These are phyloP conservation scores for Allolobophora icterica DNA, from an alignment of 2,888 invertebrate species.

Conservation along the genomic window DNA sequence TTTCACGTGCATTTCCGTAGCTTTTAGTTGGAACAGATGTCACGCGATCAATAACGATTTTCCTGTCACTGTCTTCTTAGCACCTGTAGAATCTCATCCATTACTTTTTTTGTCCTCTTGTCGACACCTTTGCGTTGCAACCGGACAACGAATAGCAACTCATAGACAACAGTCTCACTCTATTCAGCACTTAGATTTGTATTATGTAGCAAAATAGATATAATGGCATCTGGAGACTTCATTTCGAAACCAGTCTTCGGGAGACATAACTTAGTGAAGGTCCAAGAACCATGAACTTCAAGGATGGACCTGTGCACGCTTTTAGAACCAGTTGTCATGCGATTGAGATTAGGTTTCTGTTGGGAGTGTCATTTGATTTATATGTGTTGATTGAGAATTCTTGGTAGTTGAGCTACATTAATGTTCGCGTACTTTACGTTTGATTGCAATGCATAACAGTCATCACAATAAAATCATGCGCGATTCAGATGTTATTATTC, in stretches of 20 bases:
- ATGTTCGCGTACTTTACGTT: no score
- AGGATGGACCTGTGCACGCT: neutral
- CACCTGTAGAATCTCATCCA: neutral
- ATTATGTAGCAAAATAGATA: neutral
- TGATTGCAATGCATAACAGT: no score
- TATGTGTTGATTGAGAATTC: no score
- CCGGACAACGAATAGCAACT: neutral
- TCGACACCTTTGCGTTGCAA: neutral
- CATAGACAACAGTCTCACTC: neutral
- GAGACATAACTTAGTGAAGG: neutral
- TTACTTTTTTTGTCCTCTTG: neutral
- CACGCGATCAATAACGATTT: neutral
- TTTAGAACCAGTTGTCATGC: neutral
- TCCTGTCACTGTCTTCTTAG: neutral
- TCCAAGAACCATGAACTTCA: neutral
- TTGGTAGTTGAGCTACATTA: no score
- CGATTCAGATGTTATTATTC: no score
- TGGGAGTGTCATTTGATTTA: neutral
- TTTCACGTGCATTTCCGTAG: neutral
- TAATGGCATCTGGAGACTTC: neutral
- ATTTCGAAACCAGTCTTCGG: neutral
- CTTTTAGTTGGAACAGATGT: neutral
- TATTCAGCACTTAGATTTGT: no score
- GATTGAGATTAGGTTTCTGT: neutral
- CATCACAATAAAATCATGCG: no score